Base-by-base conservation (phyloP, 2,797 vertebrate species). In the Manis javanica region DNA sequence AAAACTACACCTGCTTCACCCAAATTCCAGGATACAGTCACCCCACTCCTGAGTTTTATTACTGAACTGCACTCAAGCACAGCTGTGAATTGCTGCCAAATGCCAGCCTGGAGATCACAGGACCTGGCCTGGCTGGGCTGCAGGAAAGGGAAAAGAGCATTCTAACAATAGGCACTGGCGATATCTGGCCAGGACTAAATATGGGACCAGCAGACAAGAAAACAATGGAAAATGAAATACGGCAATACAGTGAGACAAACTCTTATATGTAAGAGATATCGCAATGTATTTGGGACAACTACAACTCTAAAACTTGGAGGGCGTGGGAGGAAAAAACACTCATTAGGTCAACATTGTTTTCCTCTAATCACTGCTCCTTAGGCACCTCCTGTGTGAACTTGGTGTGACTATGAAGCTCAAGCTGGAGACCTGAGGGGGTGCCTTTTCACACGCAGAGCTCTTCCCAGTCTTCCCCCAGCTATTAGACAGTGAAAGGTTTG, bases 111-210 rank as follows among this genome's bases (percentile, higher is more conserved):
- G 75, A 87, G 64, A 74, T 69, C 49, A 42, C 0, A 18, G 49
- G n/a, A 42, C 59, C 29, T 11, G 39, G n/a, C 24, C 53, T 64
- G 86, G 66, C 68, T 8, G 4, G 39, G 26, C n/a, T 9, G 5
- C 31, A 46, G 18, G 82, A 49, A 69, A 68, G 26, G 42, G 68
- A 86, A 71, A 61, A 61, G 55, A 29, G 55, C 85, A 3, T 19
- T 77, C 78, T 63, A 87, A 83, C 69, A 57, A 26, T 1, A 64
- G 59, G 59, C 53, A 8, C 64, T 37, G 61, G 57, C 57, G 46
- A 23, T 53, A 69, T 74, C 72, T 69, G 87, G 59, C 74, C 78
- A 85, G 87, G 51, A 86, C 90, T 77, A 92, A 90, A 92, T 2
- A 16, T 0, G 13, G 61, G 71, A 39, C 66, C 55, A 5, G 29